Percentiles rank a stretch among this genome's conserved stretches.
These are phyloP conservation scores for Accipiter virgatus DNA, from an alignment of 2,113 vertebrate genomes.

Conservation along the genomic window DNA sequence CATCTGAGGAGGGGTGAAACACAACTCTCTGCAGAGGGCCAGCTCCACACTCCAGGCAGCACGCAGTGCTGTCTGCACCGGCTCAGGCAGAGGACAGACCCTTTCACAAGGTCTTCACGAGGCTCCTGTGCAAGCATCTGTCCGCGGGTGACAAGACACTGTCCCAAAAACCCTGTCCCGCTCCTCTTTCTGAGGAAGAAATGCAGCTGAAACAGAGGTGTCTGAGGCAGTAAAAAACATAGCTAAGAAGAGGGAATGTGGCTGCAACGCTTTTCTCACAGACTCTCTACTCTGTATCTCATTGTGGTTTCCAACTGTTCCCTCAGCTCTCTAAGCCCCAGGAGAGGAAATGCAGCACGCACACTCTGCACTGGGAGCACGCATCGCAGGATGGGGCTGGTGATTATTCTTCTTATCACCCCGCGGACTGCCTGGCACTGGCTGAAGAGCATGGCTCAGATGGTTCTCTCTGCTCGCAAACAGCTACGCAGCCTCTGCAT, in stretches of 20 bases:
- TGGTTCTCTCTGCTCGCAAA: neutral
- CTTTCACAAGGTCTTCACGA: neutral
- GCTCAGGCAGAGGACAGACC: neutral
- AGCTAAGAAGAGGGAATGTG: neutral
- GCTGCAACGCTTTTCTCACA: neutral
- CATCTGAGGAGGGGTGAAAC: neutral
- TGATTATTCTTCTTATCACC: neutral
- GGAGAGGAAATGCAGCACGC: neutral
- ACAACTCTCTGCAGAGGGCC: neutral
- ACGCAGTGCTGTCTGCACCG: neutral
- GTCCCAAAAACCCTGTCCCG: neutral
- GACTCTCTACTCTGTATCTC: neutral
- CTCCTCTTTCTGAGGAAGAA: neutral
- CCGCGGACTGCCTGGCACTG: neutral
- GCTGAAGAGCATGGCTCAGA: neutral
- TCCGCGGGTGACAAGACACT: neutral
- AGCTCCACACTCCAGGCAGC: neutral
- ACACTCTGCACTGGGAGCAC: accelerated
- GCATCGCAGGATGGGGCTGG: accelerated
- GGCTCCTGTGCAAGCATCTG: neutral
- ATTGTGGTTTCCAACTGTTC: neutral
- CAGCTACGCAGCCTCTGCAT: neutral
- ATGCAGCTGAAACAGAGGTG: neutral
- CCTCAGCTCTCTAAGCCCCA: neutral
- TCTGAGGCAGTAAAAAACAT: neutral